Base-by-base conservation (phyloP, 2,888 invertebrate genomes). In the Cenopis cana region DNA sequence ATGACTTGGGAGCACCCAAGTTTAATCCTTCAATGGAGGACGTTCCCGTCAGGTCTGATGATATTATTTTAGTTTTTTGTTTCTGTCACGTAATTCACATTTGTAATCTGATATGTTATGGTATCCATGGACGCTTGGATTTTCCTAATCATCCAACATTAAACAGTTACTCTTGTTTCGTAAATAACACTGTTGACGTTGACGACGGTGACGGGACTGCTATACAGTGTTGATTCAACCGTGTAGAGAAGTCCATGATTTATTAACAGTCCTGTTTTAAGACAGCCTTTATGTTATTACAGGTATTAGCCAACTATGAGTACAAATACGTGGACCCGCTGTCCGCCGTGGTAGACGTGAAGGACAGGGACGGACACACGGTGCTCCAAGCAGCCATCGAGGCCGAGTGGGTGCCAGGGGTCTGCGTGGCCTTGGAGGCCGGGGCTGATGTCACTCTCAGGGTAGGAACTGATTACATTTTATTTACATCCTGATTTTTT, bases 351-450 rank as follows among this genome's bases (percentile, higher is more conserved):
- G 88, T 94, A 1, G 93, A 94, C 72, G 89, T 93, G 1, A 90
- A 90, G 66, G 93, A 94, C 74, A 82, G 80, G 60, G 86, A 89
- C 11, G 94, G 94, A 0, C 89, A 93, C 54, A 94, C 94, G n/a
- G 93, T 94, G 0, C 81, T 95, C 5, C 94, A 94, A 75, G 82
- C 89, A 1, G 94, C 94, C 1, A 90, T 94, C 0, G 89, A 90
- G 70, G 87, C 87, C 0, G 89, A 91, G 0, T 94, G 94, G 94
- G 89, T 91, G 8, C 87, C 90, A 4, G 94, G 94, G 0, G 93
- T 94, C 0, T 91, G 91, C 61, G 86, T 94, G 1, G 89, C 94
- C 3, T 79, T 95, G 55, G 94, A 94, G 76, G 88, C 93, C 12
- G 94, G 94, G 0, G 94, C 94, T 71, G 92, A 94, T 77, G 90